A percentile compares a stretch with the other conserved stretches of the same genome.
phyloP scores from a whole-genome alignment of 2,797 vertebrate genomes.

The Spatula clypeata region DNA sequence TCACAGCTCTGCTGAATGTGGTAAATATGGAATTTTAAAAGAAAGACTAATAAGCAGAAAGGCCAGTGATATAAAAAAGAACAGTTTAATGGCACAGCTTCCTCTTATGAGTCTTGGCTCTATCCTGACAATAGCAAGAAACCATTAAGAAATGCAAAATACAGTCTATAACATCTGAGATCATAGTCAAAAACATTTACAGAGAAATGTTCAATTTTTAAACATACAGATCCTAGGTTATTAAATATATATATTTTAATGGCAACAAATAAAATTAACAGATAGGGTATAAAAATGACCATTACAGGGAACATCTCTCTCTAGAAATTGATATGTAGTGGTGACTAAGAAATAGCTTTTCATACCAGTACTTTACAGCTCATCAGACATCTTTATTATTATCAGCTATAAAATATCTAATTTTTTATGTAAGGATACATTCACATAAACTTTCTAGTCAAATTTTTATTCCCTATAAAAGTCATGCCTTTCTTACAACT shows the following conservation, averaged over 20 bases:
- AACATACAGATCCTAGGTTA: not conserved
- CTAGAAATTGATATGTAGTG: conserved; percentile 9
- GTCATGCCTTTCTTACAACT: conserved; percentile 3
- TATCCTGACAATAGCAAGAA: not conserved
- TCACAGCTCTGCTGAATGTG: not conserved
- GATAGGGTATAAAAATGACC: conserved; percentile 24
- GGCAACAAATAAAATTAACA: not conserved
- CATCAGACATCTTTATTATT: conserved; percentile 60
- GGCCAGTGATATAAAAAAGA: not conserved
- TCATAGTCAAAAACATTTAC: conserved; percentile 13
- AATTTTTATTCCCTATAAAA: conserved; percentile 58
- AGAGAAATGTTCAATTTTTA: conserved; percentile 28
- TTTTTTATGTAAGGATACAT: conserved; percentile 41
- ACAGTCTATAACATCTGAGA: not conserved
- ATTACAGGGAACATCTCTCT: not conserved
- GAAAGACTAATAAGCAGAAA: conserved; percentile 17
- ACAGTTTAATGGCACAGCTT: not conserved
- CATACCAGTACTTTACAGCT: conserved; percentile 46
- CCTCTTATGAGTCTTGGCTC: not conserved
- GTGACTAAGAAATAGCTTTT: conserved; percentile 43
- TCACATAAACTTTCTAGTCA: conserved; percentile 41
- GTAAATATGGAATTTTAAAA: conserved; percentile 14
- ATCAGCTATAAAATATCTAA: conserved; percentile 45
- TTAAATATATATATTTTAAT: not conserved
- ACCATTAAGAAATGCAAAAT: not conserved